Evolutionary conservation across 2,888 invertebrate genomes (phyloP), one percentile per base, ranked within the genome.

Genomic region (Smittia sp.): DNA sequence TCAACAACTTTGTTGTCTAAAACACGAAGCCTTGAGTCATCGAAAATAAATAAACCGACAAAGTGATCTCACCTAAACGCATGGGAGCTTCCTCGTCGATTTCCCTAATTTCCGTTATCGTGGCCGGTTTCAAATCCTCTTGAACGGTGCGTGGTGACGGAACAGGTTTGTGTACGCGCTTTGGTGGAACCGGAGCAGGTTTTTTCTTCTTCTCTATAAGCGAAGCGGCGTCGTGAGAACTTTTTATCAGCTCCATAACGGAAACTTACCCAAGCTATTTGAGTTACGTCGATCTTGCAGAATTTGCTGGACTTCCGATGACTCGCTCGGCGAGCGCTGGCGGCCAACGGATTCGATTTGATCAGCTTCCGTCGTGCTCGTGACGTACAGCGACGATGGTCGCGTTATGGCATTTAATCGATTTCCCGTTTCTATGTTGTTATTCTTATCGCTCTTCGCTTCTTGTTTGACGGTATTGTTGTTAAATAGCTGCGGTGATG

Each of bases 161-260:
- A 20, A 75, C 69, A 39, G 76, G 75, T 15, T 66, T 72, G 7
- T 75, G 46, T 24, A 27, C 73, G 62, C 77, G 41, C 15, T 81
- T 81, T 62, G 81, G 81, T 7, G 82, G 80, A n/a, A 81, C 79
- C 0, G 81, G 79, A 20, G 74, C 65, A 3, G 79, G 78, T 76
- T 81, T 79, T 75, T 80, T 79, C 75, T 81, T 76, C 32, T 20
- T 11, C 25, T 72, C 72, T 72, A 22, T 1, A 39, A 13, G 25
- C 20, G 15, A 13, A 41, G 20, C 20, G 15, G 24, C 32, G 41
- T 58, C 58, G 22, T 58, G 3, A 58, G 13, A 58, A 58, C 22
- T 20, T 18, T 6, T 18, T 7, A 58, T 22, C 18, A 2, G 22
- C 13, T 22, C 22, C 18, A 58, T 18, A 58, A 46, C 15, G 15